Conservation (phyloP, 2,113 vertebrate genomes). For the Chaetops frenatus region DNA sequence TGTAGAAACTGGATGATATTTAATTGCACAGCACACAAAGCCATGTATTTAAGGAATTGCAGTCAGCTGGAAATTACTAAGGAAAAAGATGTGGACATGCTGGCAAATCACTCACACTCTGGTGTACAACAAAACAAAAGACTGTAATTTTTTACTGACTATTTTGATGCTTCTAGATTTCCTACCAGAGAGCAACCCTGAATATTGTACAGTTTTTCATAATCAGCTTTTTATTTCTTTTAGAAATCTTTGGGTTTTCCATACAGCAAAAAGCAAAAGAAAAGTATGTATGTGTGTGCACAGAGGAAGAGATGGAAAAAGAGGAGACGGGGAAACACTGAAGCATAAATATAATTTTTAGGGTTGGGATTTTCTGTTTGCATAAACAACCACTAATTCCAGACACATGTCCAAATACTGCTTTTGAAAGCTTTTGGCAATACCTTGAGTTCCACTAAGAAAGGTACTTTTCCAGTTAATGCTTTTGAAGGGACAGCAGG, state of each 20-base stretch:
- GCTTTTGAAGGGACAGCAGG: background rate
- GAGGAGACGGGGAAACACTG: background rate
- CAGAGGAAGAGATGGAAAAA: background rate
- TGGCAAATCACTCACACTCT: background rate
- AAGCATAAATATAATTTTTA: background rate
- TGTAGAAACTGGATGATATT: background rate
- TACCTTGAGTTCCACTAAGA: background rate
- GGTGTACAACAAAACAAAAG: background rate
- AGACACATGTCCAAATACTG: background rate
- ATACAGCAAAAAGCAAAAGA: background rate
- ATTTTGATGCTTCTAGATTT: background rate
- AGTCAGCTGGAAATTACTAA: background rate
- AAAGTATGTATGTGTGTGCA: background rate
- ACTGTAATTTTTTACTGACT: background rate
- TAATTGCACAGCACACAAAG: background rate
- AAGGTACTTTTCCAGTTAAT: background rate
- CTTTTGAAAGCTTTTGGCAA: background rate
- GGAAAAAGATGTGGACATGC: background rate
- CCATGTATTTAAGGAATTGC: background rate
- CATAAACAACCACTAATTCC: background rate
- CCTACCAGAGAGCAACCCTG: background rate
- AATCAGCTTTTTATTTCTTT: background rate
- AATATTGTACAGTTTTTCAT: background rate
- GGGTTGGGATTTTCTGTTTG: background rate
- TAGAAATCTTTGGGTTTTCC: background rate